A percentile compares a stretch with the other conserved stretches of the same genome.
phyloP scores from a whole-genome alignment of 2,888 invertebrate species.

The Diarsia mendica region DNA sequence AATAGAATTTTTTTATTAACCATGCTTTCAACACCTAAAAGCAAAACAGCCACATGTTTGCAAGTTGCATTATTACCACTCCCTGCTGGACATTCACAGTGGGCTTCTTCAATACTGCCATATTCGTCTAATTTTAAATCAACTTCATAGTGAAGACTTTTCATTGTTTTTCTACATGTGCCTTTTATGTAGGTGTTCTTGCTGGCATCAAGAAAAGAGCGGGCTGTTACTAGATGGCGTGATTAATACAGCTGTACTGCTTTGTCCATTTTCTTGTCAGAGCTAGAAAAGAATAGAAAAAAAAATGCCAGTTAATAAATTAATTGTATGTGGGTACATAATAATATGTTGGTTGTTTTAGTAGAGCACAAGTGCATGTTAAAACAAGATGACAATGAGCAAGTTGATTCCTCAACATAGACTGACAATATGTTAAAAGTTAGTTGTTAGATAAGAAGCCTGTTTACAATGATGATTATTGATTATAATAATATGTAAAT shows the following conservation, averaged over 20 bases:
- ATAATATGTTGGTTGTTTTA: too few species aligned
- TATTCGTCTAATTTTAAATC: not conserved
- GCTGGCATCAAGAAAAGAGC: not conserved
- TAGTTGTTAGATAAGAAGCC: too few species aligned
- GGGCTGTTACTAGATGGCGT: not conserved
- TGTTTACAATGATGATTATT: too few species aligned
- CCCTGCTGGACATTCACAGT: not conserved
- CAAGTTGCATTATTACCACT: not conserved
- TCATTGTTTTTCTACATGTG: not conserved
- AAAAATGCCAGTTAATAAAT: not conserved
- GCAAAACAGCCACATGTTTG: not conserved
- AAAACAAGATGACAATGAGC: not conserved
- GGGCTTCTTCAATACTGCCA: not conserved
- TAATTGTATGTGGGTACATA: not conserved
- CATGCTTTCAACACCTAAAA: constrained; percentile 1
- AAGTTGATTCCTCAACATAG: not conserved
- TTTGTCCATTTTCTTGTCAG: not conserved
- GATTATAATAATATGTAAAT: too few species aligned
- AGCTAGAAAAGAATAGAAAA: not conserved
- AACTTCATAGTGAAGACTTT: not conserved
- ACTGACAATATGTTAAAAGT: too few species aligned
- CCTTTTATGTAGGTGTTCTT: constrained; percentile 2
- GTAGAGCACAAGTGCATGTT: not conserved
- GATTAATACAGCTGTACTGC: not conserved
- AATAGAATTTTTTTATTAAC: not conserved